These are phyloP conservation scores for Pocillopora grandis DNA, from an alignment of 92 coral and sea anemone genomes.

Conservation along the genomic window DNA sequence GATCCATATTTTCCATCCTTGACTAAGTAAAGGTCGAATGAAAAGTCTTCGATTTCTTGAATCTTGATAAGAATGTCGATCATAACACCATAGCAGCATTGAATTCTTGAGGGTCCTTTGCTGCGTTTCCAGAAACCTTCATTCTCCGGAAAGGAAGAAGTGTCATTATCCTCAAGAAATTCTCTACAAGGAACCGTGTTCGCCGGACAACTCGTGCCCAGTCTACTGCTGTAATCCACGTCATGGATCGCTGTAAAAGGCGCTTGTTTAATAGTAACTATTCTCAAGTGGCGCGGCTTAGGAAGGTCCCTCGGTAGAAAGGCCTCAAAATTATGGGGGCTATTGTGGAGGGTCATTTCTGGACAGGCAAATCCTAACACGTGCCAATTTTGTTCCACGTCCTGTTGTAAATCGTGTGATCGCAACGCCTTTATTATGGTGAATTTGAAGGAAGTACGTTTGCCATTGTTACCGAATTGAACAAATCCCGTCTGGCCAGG, in stretches of 20 bases:
- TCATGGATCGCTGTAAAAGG: slow-evolving; percentile 72
- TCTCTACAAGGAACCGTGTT: slow-evolving; percentile 66
- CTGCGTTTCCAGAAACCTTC: background rate
- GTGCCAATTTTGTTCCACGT: slow-evolving; percentile 49
- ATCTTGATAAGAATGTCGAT: slow-evolving; percentile 69
- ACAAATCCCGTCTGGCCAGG: slow-evolving; percentile 73
- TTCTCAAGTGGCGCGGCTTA: slow-evolving; percentile 69
- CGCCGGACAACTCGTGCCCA: slow-evolving; percentile 64
- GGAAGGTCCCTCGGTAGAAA: slow-evolving; percentile 71
- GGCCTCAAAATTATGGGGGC: slow-evolving; percentile 57
- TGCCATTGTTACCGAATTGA: slow-evolving; percentile 59
- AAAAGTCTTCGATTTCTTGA: slow-evolving; percentile 61
- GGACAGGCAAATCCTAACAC: slow-evolving; percentile 54
- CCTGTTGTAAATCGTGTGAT: background rate
- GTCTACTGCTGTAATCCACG: slow-evolving; percentile 62
- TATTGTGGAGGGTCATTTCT: slow-evolving; percentile 3
- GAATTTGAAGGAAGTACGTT: slow-evolving; percentile 56
- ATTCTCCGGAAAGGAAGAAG: background rate
- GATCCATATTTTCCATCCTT: slow-evolving; percentile 89
- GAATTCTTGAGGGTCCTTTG: slow-evolving; percentile 16
- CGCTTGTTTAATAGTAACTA: slow-evolving; percentile 70
- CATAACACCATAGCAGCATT: slow-evolving; percentile 78
- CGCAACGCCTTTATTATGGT: slow-evolving; percentile 45
- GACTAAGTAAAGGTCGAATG: slow-evolving; percentile 77
- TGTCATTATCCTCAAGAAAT: slow-evolving; percentile 6